Percentiles rank a stretch among this genome's conserved stretches.
These are phyloP conservation scores for Platypus cylindrus DNA, from an alignment of 2,888 invertebrate genomes.

Conservation along the genomic window DNA sequence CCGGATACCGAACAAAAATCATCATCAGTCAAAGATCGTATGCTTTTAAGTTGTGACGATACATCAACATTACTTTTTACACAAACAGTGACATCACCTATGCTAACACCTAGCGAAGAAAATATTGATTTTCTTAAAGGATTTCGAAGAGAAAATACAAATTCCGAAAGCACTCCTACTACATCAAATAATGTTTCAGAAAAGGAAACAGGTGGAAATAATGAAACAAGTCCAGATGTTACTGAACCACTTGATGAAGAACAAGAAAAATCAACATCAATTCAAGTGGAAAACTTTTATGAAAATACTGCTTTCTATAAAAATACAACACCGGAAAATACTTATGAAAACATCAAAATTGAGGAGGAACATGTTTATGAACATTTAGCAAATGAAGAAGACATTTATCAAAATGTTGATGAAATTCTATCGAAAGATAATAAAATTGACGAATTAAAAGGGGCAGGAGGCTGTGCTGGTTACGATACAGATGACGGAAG, in stretches of 20 bases:
- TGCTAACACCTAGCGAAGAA: constrained; percentile 36
- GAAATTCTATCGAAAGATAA: constrained; percentile 13
- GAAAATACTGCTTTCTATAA: constrained; percentile 22
- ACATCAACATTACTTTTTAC: constrained; percentile 32
- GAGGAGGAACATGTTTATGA: constrained; percentile 22
- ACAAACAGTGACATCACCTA: constrained; percentile 36
- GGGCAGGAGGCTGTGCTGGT: constrained; percentile 2
- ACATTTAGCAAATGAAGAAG: constrained; percentile 17
- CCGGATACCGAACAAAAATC: constrained; percentile 13
- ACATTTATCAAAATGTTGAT: constrained; percentile 23
- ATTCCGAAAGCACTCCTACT: constrained; percentile 17
- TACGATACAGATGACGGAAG: constrained; percentile 11
- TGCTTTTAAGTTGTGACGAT: constrained; percentile 33
- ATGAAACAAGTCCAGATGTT: constrained; percentile 16
- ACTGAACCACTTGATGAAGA: constrained; percentile 12
- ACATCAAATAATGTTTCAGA: constrained; percentile 18
- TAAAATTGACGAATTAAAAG: constrained; percentile 11
- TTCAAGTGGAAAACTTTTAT: constrained; percentile 19
- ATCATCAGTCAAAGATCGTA: constrained; percentile 30
- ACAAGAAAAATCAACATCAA: constrained; percentile 3
- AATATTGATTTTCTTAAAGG: constrained; percentile 36
- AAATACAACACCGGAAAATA: constrained; percentile 18
- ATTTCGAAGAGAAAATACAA: constrained; percentile 26
- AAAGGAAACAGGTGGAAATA: constrained; percentile 16
- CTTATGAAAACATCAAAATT: constrained; percentile 22